Evolutionary conservation across 2,113 vertebrate genomes (phyloP), one percentile per base, ranked within the genome.

Genomic region (Plecturocebus donacophilus): DNA sequence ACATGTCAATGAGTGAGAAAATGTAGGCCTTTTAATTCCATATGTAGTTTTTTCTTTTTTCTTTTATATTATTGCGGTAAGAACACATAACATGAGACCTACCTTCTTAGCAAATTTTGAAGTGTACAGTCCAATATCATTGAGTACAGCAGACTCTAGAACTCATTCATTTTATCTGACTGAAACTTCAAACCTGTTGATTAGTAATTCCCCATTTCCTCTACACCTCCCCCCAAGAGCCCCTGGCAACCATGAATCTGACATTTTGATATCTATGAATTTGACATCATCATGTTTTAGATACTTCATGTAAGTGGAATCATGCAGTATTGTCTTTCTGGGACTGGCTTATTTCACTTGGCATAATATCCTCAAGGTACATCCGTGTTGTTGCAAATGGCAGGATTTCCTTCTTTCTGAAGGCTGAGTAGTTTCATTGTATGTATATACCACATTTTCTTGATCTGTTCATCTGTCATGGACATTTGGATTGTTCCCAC

Each of bases 1-100:
- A 61, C 45, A 68, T 25, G 30, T 66, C 77, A 82, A 14, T 73
- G 56, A 80, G 5, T 73, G 58, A 38, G 61, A 73, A 90, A 79
- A 94, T 42, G 45, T 8, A 45, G 7, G 11, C 73, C 64, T 92
- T 87, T 92, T 21, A n/a, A 84, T 93, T 89, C 61, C 66, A 30
- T 20, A 42, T 32, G 14, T 52, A 35, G 17, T 79, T 49, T 54
- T 76, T 87, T 92, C 56, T 25, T 8, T 21, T 71, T 71, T 88
- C 66, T 52, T 90, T 77, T 77, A n/a, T 49, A 47, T 52, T 64
- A 66, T 42, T 73, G n/a, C 76, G 42, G 19, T 89, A 58, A 88
- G 70, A 83, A 66, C 17, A 45, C 4, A 42, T 71, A n/a, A 61
- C 11, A 27, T 88, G 70, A 64, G 35, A 35, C 68, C 19, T 70